These are phyloP conservation scores for Zoroaster sp. DNA, from an alignment of 53 echinoderm and acorn worm genomes.

Conservation along the genomic window DNA sequence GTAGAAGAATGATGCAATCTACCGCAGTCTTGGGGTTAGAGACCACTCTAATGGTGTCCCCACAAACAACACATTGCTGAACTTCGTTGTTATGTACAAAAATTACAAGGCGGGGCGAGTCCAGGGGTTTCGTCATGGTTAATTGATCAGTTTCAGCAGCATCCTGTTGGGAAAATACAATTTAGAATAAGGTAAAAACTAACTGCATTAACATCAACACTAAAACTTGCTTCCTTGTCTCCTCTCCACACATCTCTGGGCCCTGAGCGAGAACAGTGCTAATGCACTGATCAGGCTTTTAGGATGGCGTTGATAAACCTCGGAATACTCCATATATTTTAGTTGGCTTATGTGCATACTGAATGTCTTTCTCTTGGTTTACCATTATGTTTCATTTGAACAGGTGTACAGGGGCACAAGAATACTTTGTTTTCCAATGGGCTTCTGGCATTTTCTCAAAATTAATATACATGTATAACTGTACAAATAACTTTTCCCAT, in stretches of 20 bases:
- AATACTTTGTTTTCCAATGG: not conserved
- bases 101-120: conserved; percentile 7
- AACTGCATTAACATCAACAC: not conserved
- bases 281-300: not conserved
- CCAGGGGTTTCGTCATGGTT: conserved; percentile 1
- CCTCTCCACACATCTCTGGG: not conserved
- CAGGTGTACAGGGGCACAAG: not conserved
- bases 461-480: not conserved
- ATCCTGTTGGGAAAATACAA: conserved; percentile 8
- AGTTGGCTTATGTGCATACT: not conserved
- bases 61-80: conserved; percentile 32
- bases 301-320: not conserved
- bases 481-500: not conserved
- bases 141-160: conserved; percentile 8
- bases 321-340: not conserved
- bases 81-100: not conserved
- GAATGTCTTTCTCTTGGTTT: not conserved
- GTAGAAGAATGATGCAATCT: not conserved
- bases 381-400: not conserved
- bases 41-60: not conserved
- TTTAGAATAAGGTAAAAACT: not conserved
- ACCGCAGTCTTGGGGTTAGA: not conserved
- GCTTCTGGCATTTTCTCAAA: not conserved
- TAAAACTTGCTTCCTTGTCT: not conserved
- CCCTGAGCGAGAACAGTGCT: not conserved